Evolutionary conservation across 2,113 vertebrate genomes (phyloP).

Genomic region (Sinocyclocheilus maitianheensis): DNA sequence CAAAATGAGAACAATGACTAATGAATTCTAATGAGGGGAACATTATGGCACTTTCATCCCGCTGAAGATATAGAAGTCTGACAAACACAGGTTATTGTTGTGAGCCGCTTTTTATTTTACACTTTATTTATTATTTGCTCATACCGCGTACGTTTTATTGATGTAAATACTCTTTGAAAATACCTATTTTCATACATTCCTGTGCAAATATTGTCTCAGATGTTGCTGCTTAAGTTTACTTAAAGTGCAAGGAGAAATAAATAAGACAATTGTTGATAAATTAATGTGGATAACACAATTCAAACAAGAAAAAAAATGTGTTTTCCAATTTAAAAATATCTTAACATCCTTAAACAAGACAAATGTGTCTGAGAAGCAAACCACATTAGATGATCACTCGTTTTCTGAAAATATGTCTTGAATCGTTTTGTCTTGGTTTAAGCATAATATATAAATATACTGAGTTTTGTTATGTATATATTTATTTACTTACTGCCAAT

Average conservation of each 20-base stretch:
- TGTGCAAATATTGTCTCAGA: not conserved
- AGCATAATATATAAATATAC: not conserved
- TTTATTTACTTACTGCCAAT: not conserved
- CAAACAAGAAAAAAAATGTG: not conserved
- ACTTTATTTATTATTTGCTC: not conserved
- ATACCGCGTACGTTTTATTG: not conserved
- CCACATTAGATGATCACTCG: not conserved
- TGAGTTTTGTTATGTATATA: not conserved
- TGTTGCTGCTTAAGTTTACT: not conserved
- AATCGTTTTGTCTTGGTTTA: not conserved
- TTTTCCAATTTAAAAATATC: not conserved
- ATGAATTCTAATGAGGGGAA: constrained; percentile 29
- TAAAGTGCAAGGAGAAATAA: not conserved
- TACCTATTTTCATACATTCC: not conserved
- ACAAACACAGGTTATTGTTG: not conserved
- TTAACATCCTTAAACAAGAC: not conserved
- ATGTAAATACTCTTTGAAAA: not conserved
- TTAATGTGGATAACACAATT: not conserved
- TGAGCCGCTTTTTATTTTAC: not conserved
- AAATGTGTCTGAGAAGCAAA: not conserved
- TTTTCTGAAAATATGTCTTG: not conserved
- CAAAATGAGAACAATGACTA: constrained; percentile 32
- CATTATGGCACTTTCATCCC: not conserved
- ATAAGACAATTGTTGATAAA: not conserved
- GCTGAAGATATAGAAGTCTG: not conserved